These are phyloP conservation scores for Paratrypauchen microcephalus DNA, from an alignment of 2,797 vertebrate genomes.

Conservation along the genomic window DNA sequence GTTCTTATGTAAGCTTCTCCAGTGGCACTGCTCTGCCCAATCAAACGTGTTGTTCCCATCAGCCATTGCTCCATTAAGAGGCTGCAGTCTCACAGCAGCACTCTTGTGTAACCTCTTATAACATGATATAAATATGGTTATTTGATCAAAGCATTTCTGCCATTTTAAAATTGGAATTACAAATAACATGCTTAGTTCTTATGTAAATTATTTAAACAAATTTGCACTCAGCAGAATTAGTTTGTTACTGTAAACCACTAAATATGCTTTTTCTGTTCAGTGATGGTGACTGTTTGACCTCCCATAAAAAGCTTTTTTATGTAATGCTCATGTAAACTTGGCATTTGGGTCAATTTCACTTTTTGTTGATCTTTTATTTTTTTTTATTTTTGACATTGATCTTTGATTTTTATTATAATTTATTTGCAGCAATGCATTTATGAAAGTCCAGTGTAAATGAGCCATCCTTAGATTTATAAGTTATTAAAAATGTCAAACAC, in stretches of 20 bases:
- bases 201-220: not conserved
- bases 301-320: not conserved
- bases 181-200: not conserved
- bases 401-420: not conserved
- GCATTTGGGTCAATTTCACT: not conserved
- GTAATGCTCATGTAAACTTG: not conserved
- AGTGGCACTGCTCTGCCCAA: constrained; percentile 22
- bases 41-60: constrained; percentile 38
- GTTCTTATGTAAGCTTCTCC: constrained; percentile 51
- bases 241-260: not conserved
- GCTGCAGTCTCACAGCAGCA: constrained; percentile 28
- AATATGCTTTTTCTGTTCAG: not conserved
- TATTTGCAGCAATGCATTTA: not conserved
- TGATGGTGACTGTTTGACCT: not conserved
- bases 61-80: constrained; percentile 43
- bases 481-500: not conserved
- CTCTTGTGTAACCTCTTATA: constrained; percentile 64
- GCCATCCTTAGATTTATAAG: not conserved
- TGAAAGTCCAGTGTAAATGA: not conserved
- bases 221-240: not conserved
- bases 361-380: not conserved
- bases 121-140: constrained; percentile 22
- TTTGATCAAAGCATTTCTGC: not conserved
- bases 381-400: not conserved
- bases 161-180: not conserved